Base-by-base conservation (phyloP, 2,888 invertebrate genomes). In the Caenorhabditis afra region DNA sequence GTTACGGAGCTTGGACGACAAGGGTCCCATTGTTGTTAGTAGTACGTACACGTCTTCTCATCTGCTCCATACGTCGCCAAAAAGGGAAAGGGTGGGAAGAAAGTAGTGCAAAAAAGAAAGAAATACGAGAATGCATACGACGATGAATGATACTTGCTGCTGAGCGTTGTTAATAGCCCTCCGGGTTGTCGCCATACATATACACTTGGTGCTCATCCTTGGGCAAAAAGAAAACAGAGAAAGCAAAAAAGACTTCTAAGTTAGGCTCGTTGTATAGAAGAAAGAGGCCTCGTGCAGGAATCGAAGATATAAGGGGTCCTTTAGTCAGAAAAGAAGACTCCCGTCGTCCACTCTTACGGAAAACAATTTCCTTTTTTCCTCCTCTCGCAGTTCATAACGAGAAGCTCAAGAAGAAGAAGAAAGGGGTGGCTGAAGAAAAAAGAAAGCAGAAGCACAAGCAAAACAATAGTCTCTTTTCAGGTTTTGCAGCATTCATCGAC, bases 141-240 rank as follows among this genome's bases (percentile, higher is more conserved):
- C 50, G 49, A 73, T 71, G 71, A 71, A 71, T 71, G 71, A 71
- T 71, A 73, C 64, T 73, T 64, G 64, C 73, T 64, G 64, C 73
- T 64, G 64, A 73, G 73, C 62, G 73, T 73, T 57, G 73, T 73
- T 73, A 73, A 73, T 73, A 73, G 73, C 73, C 73, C 73, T 73
- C 73, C 58, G 58, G 64, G 73, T 50, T 64, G 71, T 71, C 64
- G 57, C 47, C 73, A 73, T 64, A 64, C 64, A 73, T 64, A 71
- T 55, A 68, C 41, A 62, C 47, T 74, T 64, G 61, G 62, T 57
- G 59, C 66, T 74, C 74, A 74, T 67, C 62, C 67, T 57, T 23
- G 29, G 47, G 44, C 23, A 39, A 58, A 20, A 44, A 65, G 41
- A 59, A 74, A 74, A 64, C 52, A 61, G 47, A 37, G 44, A n/a